Conservation (phyloP, 2,888 invertebrate genomes). For the Apamea epomidion region DNA sequence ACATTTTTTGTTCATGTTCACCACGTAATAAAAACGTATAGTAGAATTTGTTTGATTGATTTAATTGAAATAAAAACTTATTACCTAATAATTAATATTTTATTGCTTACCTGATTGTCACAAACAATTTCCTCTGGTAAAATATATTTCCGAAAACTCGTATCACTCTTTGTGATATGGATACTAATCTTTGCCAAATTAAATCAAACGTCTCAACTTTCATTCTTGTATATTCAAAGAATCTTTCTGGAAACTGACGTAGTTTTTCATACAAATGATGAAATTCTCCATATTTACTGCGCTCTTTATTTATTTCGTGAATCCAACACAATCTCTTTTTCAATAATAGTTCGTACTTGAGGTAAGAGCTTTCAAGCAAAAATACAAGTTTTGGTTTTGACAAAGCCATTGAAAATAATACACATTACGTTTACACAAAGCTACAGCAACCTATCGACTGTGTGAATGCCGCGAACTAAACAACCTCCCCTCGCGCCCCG, state of each 20-base stretch:
- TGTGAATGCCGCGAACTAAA: too few relatives aligned
- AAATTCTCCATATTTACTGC: constrained; percentile 1
- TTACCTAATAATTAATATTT: constrained; percentile 22
- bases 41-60: constrained; percentile 10
- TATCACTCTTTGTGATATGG: constrained; percentile 2
- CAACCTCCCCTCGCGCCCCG: too few relatives aligned
- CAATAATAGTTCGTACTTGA: too few relatives aligned
- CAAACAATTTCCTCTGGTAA: constrained; percentile 1
- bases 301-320: too few relatives aligned
- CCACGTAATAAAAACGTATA: constrained; percentile 11
- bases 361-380: too few relatives aligned
- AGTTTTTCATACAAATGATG: not conserved
- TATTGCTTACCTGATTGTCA: constrained; percentile 6
- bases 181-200: not conserved
- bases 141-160: constrained; percentile 1
- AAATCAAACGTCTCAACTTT: too few relatives aligned
- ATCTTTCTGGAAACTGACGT: not conserved
- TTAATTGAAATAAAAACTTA: constrained; percentile 31
- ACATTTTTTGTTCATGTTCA: constrained; percentile 14
- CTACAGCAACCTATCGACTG: too few relatives aligned
- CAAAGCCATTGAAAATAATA: too few relatives aligned
- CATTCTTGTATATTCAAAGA: too few relatives aligned
- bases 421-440: too few relatives aligned
- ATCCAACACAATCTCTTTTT: too few relatives aligned
- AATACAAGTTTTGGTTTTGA: too few relatives aligned